Conservation (phyloP, 2,113 vertebrate genomes). For the Hypanus sabinus region DNA sequence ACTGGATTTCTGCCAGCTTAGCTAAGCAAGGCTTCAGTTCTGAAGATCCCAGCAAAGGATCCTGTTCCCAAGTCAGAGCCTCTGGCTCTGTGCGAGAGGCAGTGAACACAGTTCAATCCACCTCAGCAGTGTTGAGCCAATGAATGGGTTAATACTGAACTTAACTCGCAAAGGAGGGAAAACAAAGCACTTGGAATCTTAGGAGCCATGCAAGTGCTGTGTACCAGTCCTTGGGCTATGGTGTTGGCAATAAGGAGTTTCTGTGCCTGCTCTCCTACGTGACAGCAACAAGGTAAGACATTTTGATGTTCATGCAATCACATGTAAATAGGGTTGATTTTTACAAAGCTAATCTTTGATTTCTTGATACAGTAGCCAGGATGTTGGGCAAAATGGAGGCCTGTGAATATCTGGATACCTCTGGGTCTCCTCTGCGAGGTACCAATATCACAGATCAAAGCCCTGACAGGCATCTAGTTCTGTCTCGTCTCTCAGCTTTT, state of each 20-base stretch:
- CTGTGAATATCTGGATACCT: not conserved
- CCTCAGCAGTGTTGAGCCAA: not conserved
- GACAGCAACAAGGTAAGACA: slow-evolving; percentile 39
- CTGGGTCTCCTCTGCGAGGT: not conserved
- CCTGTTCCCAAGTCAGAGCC: not conserved
- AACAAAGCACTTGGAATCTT: not conserved
- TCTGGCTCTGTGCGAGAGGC: not conserved
- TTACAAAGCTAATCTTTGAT: slow-evolving; percentile 60
- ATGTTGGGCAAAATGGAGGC: slow-evolving; percentile 39
- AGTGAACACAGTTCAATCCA: not conserved
- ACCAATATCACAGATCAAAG: not conserved
- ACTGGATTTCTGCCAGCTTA: not conserved
- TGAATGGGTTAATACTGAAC: slow-evolving; percentile 36
- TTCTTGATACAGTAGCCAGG: slow-evolving; percentile 44
- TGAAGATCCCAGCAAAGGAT: not conserved
- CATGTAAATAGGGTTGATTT: slow-evolving; percentile 54
- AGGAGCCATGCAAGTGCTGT: not conserved
- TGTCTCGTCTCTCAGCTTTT: not conserved
- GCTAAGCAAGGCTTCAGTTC: not conserved
- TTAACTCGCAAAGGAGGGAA: not conserved
- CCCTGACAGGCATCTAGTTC: not conserved
- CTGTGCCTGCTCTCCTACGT: slow-evolving; percentile 37
- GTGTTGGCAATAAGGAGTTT: not conserved
- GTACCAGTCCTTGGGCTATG: not conserved
- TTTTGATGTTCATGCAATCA: slow-evolving; percentile 47